Evolutionary conservation across 2,797 vertebrate genomes (phyloP).

Genomic region (Pseudochaenichthys georgianus): DNA sequence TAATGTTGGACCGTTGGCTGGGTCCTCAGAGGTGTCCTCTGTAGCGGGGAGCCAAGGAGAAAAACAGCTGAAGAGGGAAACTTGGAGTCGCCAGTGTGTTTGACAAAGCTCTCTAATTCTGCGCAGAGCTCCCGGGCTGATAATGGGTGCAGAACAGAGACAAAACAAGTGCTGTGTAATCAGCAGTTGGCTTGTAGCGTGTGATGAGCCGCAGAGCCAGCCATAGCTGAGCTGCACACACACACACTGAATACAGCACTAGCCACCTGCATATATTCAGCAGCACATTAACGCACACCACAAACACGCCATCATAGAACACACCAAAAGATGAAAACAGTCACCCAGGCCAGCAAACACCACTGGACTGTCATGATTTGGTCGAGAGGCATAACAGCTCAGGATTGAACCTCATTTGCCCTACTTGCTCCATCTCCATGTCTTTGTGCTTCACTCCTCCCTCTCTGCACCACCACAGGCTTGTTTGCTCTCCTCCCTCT

Average conservation of each 20-base stretch:
- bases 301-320: no score
- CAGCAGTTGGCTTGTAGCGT: constrained; percentile 66
- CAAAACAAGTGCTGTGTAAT: constrained; percentile 80
- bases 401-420: constrained; percentile 40
- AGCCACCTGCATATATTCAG: no score
- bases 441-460: constrained; percentile 43
- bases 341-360: constrained; percentile 10
- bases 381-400: constrained; percentile 35
- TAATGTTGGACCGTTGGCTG: constrained; percentile 14
- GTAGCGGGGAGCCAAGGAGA: constrained; percentile 25
- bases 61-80: constrained; percentile 47
- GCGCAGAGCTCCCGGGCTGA: constrained; percentile 53
- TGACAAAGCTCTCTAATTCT: constrained; percentile 62
- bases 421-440: constrained; percentile 33
- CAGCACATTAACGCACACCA: no score
- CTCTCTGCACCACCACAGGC: constrained; percentile 48
- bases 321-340: constrained; percentile 7
- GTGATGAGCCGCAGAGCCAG: constrained; percentile 68
- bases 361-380: constrained; percentile 15
- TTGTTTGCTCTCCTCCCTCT: constrained; percentile 61
- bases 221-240: no score
- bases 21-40: constrained; percentile 40
- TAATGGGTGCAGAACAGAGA: constrained; percentile 67
- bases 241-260: no score
- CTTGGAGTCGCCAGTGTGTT: constrained; percentile 45